These are phyloP conservation scores for Oxyruncus cristatus DNA, from an alignment of 2,113 vertebrate species.

Conservation along the genomic window DNA sequence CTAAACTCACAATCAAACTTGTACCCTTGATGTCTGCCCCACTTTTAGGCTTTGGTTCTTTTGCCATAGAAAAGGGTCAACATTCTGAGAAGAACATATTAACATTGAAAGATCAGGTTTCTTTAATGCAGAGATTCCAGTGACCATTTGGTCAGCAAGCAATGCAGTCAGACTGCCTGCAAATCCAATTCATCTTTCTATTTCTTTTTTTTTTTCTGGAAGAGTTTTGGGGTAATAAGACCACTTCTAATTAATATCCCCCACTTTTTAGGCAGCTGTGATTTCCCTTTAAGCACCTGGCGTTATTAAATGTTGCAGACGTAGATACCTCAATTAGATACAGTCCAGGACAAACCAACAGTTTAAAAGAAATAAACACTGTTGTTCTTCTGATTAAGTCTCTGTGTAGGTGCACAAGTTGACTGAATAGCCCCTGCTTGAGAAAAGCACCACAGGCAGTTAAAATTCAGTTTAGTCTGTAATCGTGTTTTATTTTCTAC, in stretches of 20 bases:
- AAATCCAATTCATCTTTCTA: background rate
- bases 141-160: background rate
- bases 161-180: background rate
- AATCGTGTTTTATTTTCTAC: slow-evolving; percentile 15
- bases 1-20: background rate
- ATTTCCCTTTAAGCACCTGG: background rate
- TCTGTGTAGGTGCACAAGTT: background rate
- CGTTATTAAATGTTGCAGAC: background rate
- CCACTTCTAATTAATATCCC: background rate
- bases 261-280: background rate
- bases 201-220: background rate
- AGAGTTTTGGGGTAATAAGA: background rate
- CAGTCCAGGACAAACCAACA: background rate
- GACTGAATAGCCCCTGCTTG: background rate
- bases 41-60: background rate
- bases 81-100: background rate
- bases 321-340: background rate
- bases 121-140: background rate
- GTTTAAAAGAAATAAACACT: background rate
- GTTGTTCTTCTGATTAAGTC: background rate
- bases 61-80: background rate
- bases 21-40: background rate
- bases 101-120: background rate
- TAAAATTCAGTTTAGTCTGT: slow-evolving; percentile 30
- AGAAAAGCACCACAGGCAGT: slow-evolving; percentile 55